These are phyloP conservation scores for Melitaea cinxia DNA, from an alignment of 1,140 invertebrate genomes.

Conservation along the genomic window DNA sequence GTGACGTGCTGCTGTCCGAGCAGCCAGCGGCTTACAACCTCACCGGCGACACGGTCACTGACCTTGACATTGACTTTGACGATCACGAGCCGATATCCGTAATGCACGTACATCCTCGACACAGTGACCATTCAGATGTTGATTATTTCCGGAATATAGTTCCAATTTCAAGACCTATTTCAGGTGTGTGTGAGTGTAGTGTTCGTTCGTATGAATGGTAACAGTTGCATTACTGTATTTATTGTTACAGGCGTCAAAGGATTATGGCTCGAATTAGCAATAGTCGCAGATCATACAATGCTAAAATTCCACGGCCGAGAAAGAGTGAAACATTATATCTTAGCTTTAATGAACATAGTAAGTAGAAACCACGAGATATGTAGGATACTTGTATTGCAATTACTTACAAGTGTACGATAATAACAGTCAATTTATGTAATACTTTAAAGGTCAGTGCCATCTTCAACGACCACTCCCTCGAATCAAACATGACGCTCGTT, in stretches of 20 bases:
- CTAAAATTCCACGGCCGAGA: slow-evolving; percentile 86
- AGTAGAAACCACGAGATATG: slow-evolving; percentile 62
- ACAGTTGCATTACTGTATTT: slow-evolving; percentile 47
- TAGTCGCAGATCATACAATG: slow-evolving; percentile 87
- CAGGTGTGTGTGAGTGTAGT: slow-evolving; percentile 62
- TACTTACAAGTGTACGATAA: slow-evolving; percentile 47
- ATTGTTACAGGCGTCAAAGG: slow-evolving; percentile 70
- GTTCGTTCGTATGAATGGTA: slow-evolving; percentile 21
- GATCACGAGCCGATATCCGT: slow-evolving; percentile 48
- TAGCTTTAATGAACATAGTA: slow-evolving; percentile 90
- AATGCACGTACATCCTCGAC: slow-evolving; percentile 53
- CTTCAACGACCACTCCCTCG: slow-evolving; percentile 86
- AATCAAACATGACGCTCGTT: slow-evolving; percentile 85
- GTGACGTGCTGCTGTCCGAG: slow-evolving; percentile 63
- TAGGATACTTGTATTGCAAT: slow-evolving; percentile 43
- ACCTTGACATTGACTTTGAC: slow-evolving; percentile 71
- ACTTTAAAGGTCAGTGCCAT: slow-evolving; percentile 86
- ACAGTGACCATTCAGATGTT: slow-evolving; percentile 48
- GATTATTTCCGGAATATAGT: slow-evolving; percentile 57
- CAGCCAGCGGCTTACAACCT: slow-evolving; percentile 62
- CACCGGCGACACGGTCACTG: slow-evolving; percentile 65
- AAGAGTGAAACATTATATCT: slow-evolving; percentile 86
- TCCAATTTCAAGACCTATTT: slow-evolving; percentile 60
- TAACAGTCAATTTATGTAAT: slow-evolving; percentile 64
- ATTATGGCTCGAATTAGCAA: slow-evolving; percentile 86